Base-by-base conservation (phyloP, 1,140 invertebrate genomes). In the Leptoteleia sp. region DNA sequence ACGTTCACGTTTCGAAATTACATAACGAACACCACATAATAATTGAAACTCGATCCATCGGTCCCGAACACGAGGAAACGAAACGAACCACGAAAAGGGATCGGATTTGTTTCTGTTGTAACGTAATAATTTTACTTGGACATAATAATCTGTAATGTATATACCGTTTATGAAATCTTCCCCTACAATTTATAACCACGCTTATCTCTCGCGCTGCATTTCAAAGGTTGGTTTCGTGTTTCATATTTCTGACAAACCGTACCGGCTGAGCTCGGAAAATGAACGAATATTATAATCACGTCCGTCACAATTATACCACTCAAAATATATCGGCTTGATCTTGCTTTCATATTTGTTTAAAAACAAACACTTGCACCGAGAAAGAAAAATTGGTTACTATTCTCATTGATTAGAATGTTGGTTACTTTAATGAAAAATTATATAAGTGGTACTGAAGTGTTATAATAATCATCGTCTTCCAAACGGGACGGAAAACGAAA, bases 141-240 rank as follows among this genome's bases (percentile, higher is more conserved):
- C 35, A 50, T 62, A 50, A 62, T 62, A 47, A 45, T 61, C 43
- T 62, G 59, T 50, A 48, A 50, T 40, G 19, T 48, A 40, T 50
- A 62, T 15, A 29, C 7, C 45, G 15, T 62, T 50, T 62, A 50
- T 50, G 35, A 62, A 62, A 62, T 62, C 45, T 40, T 62, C 35
- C 13, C 43, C 57, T 48, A 45, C 43, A 62, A 48, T 48, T 47
- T 62, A 59, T 45, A 16, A 62, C 57, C 9, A 9, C 42, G 31
- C 57, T 62, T 47, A 48, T 62, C 57, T 62, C 37, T 17, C 8
- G 8, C 7, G 11, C 4, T 29, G 11, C 43, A 22, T 62, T 33
- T 48, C 19, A 37, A 37, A 37, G 43, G 19, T 37, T 35, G 42
- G 55, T 57, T 57, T 57, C 38, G 31, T 48, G 33, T 61, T 61